A percentile compares a stretch with the other conserved stretches of the same genome.
phyloP scores from a whole-genome alignment of 2,113 vertebrate species.

The Vombatus ursinus region DNA sequence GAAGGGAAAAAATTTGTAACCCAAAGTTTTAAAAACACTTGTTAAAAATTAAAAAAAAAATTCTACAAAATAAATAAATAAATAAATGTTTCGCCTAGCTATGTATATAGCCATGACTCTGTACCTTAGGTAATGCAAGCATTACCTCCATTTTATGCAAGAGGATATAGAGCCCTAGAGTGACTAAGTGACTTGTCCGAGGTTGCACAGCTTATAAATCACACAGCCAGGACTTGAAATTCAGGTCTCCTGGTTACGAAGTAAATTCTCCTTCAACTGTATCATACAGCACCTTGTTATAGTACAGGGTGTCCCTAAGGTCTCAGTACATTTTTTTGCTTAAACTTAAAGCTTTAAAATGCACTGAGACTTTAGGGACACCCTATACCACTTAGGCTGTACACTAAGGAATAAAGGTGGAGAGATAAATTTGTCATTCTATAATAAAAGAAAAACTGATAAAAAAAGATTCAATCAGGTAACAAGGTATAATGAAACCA shows the following conservation, averaged over 20 bases:
- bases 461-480: background rate
- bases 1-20: too few relatives aligned
- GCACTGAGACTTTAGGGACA: too few relatives aligned
- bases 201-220: background rate
- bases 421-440: background rate
- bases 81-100: background rate
- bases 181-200: background rate
- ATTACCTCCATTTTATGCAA: background rate
- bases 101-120: background rate
- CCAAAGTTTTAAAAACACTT: too few relatives aligned
- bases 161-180: background rate
- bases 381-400: background rate
- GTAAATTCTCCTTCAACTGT: background rate
- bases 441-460: slow-evolving; percentile 12
- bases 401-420: background rate
- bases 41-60: too few relatives aligned
- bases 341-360: background rate
- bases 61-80: too few relatives aligned
- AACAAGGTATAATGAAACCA: background rate
- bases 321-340: background rate
- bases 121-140: background rate
- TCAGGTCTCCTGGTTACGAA: background rate
- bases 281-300: background rate
- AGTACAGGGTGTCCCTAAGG: background rate
- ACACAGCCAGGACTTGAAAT: background rate